Percentiles rank a stretch among this genome's conserved stretches.
Evolutionary conservation across 1,140 invertebrate species (phyloP).

Genomic region (Akabosia matsudoensis): DNA sequence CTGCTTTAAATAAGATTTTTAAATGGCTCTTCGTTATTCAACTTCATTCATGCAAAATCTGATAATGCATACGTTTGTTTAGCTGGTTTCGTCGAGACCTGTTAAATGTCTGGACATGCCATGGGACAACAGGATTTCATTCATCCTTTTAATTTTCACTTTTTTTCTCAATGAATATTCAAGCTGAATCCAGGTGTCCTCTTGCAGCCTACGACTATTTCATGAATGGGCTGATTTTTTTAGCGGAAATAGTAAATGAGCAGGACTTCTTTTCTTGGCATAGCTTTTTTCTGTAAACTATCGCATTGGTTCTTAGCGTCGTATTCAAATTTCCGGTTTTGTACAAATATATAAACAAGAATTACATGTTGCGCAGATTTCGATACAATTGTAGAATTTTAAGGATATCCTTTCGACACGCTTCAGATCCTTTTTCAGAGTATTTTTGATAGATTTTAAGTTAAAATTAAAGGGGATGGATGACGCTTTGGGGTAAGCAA

Average conservation of each 20-base stretch:
- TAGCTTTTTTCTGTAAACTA: no score
- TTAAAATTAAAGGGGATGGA: no score
- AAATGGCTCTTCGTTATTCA: background rate
- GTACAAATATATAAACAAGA: background rate
- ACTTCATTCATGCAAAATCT: constrained; percentile 16
- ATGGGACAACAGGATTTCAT: background rate
- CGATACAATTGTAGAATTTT: background rate
- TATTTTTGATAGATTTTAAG: no score
- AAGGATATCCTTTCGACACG: background rate
- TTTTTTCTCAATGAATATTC: constrained; percentile 2
- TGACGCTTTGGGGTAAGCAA: no score
- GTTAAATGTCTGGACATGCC: background rate
- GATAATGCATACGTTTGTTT: background rate
- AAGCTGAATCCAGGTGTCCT: background rate
- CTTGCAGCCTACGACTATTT: background rate
- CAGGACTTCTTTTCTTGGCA: no score
- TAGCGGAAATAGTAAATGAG: background rate
- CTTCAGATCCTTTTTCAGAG: background rate
- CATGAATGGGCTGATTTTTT: background rate
- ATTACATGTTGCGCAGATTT: background rate
- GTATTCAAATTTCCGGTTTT: background rate
- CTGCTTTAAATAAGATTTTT: background rate
- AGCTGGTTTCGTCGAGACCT: background rate
- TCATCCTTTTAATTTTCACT: background rate
- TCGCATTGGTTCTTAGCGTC: background rate